phyloP scores from a whole-genome alignment of 2,888 invertebrate genomes.

The Caenorhabditis plicata region DNA sequence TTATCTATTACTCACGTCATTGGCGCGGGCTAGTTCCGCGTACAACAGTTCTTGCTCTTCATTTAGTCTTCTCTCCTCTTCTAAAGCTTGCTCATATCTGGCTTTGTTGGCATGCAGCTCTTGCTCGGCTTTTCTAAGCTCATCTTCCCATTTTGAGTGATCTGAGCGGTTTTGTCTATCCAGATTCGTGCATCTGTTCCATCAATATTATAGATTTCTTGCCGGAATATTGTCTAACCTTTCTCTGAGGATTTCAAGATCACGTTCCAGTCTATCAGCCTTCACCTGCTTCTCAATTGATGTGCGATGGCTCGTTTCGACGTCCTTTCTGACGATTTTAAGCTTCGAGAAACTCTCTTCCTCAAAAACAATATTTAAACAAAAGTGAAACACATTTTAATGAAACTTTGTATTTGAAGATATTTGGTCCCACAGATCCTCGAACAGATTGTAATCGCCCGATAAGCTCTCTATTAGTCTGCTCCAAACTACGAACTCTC shows the following conservation, averaged over 20 bases:
- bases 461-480: slow-evolving; percentile 24
- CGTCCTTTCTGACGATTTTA: neutral
- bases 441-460: slow-evolving; percentile 22
- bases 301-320: slow-evolving; percentile 18
- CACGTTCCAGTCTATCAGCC: too few relatives aligned
- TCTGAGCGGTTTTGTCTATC: too few relatives aligned
- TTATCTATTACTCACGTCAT: slow-evolving; percentile 14
- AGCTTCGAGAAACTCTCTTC: neutral
- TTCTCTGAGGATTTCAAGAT: too few relatives aligned
- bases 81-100: slow-evolving; percentile 23
- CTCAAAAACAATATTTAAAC: slow-evolving; percentile 9
- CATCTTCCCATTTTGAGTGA: too few relatives aligned
- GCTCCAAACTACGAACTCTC: slow-evolving; percentile 23
- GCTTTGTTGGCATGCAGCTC: slow-evolving; percentile 28
- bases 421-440: slow-evolving; percentile 25
- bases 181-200: too few relatives aligned
- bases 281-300: too few relatives aligned
- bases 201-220: too few relatives aligned
- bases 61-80: slow-evolving; percentile 30
- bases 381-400: neutral
- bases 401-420: slow-evolving; percentile 25
- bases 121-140: slow-evolving; percentile 19
- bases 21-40: slow-evolving; percentile 15
- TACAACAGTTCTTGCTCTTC: slow-evolving; percentile 31
- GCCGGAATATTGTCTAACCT: too few relatives aligned